Evolutionary conservation across 2,113 vertebrate species (phyloP).

Genomic region (Nothobranchius kuhntae): DNA sequence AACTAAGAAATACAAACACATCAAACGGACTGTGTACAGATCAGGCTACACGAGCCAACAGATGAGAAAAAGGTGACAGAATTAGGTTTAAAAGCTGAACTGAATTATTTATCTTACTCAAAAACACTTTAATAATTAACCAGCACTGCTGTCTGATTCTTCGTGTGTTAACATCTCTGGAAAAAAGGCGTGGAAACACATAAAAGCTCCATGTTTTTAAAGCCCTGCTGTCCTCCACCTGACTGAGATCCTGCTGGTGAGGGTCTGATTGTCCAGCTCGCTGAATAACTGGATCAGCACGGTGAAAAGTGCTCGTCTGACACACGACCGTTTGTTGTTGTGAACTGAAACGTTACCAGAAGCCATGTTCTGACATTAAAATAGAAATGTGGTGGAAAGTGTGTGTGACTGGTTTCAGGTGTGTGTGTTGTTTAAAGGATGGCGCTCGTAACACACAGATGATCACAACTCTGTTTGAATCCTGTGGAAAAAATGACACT

Average conservation of each 20-base stretch:
- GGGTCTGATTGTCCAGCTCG: conserved; percentile 65
- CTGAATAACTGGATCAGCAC: conserved; percentile 65
- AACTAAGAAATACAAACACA: conserved; percentile 34
- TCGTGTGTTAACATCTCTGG: conserved; percentile 22
- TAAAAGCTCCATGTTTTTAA: conserved; percentile 2
- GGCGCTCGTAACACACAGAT: conserved; percentile 69
- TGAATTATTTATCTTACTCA: conserved; percentile 72
- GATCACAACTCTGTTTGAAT: conserved; percentile 70
- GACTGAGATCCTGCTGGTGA: conserved; percentile 21
- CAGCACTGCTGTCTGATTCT: conserved; percentile 30
- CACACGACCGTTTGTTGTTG: conserved; percentile 16
- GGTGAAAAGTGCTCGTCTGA: conserved; percentile 34
- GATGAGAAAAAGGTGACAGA: conserved; percentile 55
- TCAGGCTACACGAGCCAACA: not conserved
- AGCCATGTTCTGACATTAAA: conserved; percentile 7
- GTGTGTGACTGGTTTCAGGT: conserved; percentile 2
- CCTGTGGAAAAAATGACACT: conserved; percentile 31
- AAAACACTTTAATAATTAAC: conserved; percentile 71
- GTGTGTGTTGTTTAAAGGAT: conserved; percentile 9
- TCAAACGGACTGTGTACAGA: conserved; percentile 9
- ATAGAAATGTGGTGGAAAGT: not conserved
- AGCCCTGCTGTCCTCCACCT: conserved; percentile 3
- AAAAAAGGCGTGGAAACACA: not conserved
- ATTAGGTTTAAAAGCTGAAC: conserved; percentile 51
- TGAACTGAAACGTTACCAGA: conserved; percentile 20